Evolutionary conservation across 2,888 invertebrate genomes (phyloP), one percentile per base, ranked within the genome.

Genomic region (Serrognathus titanus): DNA sequence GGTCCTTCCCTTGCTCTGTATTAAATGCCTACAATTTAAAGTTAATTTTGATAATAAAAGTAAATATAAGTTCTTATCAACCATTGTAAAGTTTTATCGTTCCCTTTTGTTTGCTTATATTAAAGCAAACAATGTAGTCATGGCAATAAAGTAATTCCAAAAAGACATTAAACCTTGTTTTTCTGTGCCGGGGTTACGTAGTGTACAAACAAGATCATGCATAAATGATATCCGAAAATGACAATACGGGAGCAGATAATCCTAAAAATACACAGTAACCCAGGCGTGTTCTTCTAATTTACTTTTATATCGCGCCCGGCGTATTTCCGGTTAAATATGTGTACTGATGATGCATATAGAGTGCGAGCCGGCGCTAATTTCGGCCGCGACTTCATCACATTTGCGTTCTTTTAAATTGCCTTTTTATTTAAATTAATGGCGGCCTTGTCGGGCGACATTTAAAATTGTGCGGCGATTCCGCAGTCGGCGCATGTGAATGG

Each of bases 381-480:
- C 12, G 12, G 20, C 10, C 43, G 20, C 24, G 20, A 43, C 43
- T 43, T 43, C 43, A 43, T 43, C 43, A 43, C 43, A 43, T 43
- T 43, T 43, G 43, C 43, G 20, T 43, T 43, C 43, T 20, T 43
- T 43, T 43, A 43, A 43, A 43, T 43, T 43, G 43, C 43, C 43
- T 43, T 43, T 43, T 43, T 43, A 43, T 43, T 43, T 43, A 43
- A 43, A 43, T 43, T 43, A 43, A 43, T 43, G 43, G 20, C 20
- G 43, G 43, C 13, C 40, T n/a, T 16, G 43, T 11, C 20, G 16
- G 43, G 16, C 43, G 10, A 43, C 43, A 43, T 43, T 43, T 20
- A 43, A 31, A 43, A 43, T 43, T 43, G 20, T 20, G 43, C 12
- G 20, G n/a, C 43, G 43, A 16, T 20, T 43, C 43, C 20, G 43